Conservation (phyloP, 2,888 invertebrate genomes). For the Rugalucina vietnamica region DNA sequence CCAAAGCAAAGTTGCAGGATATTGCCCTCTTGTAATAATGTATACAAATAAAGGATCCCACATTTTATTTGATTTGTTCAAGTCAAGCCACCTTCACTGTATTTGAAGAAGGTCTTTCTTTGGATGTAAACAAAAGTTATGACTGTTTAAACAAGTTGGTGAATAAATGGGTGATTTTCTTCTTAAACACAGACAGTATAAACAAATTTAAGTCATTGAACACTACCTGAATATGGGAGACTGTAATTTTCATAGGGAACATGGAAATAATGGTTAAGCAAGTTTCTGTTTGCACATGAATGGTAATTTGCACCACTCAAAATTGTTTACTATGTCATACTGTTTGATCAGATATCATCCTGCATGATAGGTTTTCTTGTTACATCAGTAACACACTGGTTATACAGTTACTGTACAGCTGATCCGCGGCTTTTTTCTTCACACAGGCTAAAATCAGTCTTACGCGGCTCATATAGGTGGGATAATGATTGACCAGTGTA, state of each 20-base stretch:
- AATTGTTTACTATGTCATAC: not conserved
- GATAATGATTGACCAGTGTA: too few species aligned
- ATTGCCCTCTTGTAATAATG: conserved; percentile 14
- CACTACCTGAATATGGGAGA: conserved; percentile 3
- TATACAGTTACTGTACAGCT: too few species aligned
- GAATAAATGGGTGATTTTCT: conserved; percentile 52
- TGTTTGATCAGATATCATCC: too few species aligned
- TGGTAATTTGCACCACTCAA: conserved; percentile 29
- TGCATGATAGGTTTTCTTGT: too few species aligned
- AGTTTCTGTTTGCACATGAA: conserved; percentile 43
- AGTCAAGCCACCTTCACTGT: not conserved
- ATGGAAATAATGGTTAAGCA: conserved; percentile 34
- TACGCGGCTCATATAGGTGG: too few species aligned
- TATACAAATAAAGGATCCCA: not conserved
- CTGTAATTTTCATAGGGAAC: conserved; percentile 41
- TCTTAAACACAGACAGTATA: conserved; percentile 44
- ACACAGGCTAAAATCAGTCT: too few species aligned
- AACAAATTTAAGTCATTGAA: conserved; percentile 30
- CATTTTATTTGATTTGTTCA: conserved; percentile 3
- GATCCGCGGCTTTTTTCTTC: too few species aligned
- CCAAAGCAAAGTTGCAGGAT: not conserved
- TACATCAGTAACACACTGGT: too few species aligned
- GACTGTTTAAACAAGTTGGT: not conserved
- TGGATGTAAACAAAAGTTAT: not conserved
- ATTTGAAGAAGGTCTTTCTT: not conserved